Conservation (phyloP, 1,140 invertebrate genomes). For the Pectinophora gossypiella region DNA sequence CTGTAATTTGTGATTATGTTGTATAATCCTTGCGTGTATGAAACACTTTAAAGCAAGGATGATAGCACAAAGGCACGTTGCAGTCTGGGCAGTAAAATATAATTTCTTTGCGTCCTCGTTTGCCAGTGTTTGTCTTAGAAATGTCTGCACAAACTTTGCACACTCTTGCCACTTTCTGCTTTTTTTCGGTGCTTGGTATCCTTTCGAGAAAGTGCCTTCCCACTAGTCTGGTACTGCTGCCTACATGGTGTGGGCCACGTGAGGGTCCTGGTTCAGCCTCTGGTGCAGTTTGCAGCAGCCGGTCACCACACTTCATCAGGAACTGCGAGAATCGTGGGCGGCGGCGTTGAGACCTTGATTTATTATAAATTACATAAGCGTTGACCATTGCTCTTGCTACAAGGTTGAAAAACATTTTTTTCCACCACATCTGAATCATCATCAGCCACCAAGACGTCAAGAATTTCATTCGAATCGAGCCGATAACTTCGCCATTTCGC, state of each 20-base stretch:
- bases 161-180: conserved; percentile 14
- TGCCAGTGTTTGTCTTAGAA: conserved; percentile 21
- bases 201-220: conserved; percentile 19
- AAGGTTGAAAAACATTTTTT: too few species aligned
- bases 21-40: not conserved
- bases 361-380: too few species aligned
- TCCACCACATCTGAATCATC: too few species aligned
- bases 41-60: not conserved
- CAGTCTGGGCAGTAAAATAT: conserved; percentile 25
- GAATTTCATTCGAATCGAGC: too few species aligned
- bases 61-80: conserved; percentile 9
- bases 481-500: too few species aligned
- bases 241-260: not conserved
- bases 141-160: conserved; percentile 28
- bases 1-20: not conserved
- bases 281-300: not conserved
- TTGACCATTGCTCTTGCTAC: too few species aligned
- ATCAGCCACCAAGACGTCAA: too few species aligned
- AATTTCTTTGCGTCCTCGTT: conserved; percentile 25
- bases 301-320: not conserved
- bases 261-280: not conserved
- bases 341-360: not conserved
- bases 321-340: not conserved
- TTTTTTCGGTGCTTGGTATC: conserved; percentile 19
- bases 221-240: not conserved